Percentiles rank a stretch among this genome's conserved stretches.
phyloP scores from a whole-genome alignment of 2,888 invertebrate genomes.

The Eupeodes latifasciatus region DNA sequence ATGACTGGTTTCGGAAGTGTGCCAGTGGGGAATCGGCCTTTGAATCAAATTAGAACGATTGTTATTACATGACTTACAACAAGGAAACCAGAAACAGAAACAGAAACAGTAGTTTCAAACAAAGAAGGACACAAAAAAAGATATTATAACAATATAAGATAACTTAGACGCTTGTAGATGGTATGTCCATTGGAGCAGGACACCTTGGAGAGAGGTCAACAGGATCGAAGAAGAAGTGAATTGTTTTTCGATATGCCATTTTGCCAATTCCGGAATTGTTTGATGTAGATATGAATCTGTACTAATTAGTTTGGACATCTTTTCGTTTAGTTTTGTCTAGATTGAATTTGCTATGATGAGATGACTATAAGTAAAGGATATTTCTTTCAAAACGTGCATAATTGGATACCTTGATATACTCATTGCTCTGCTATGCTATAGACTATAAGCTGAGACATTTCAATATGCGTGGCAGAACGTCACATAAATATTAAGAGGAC shows the following conservation, averaged over 20 bases:
- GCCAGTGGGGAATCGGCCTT: constrained; percentile 76
- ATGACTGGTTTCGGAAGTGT: constrained; percentile 74
- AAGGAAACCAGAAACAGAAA: constrained; percentile 19
- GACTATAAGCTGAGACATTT: constrained; percentile 22
- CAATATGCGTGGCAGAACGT: constrained; percentile 67
- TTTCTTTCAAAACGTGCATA: constrained; percentile 29
- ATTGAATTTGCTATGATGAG: constrained; percentile 40
- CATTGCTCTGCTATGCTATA: neutral
- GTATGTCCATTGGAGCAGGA: too few relatives aligned
- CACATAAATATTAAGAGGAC: constrained; percentile 69
- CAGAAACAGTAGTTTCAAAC: constrained; percentile 21
- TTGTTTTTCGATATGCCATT: constrained; percentile 71
- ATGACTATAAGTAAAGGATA: neutral
- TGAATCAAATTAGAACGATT: constrained; percentile 75
- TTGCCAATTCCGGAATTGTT: constrained; percentile 45
- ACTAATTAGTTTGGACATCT: constrained; percentile 71
- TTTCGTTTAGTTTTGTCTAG: neutral
- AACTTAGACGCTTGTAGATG: neutral
- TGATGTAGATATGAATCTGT: constrained; percentile 74
- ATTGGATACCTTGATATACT: constrained; percentile 4
- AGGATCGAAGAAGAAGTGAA: constrained; percentile 55
- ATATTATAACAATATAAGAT: neutral
- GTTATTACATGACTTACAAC: constrained; percentile 71
- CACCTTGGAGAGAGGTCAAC: neutral
- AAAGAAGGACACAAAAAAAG: constrained; percentile 11